Conservation (phyloP, 2,888 invertebrate genomes). For the Lasioglossum morio region DNA sequence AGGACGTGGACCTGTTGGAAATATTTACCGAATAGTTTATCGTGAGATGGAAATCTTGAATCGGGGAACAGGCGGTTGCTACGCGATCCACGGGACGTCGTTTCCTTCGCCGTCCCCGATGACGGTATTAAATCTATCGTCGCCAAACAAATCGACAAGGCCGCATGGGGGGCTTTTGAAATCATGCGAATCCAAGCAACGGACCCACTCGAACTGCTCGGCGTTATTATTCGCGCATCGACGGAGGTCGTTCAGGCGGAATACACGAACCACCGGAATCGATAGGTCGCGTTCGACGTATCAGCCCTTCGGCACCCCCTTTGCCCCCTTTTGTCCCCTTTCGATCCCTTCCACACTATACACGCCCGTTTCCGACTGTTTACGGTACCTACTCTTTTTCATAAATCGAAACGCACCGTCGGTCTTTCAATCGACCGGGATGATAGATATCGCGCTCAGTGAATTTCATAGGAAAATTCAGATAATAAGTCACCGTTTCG, state of each 20-base stretch:
- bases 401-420: not conserved
- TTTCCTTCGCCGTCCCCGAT: not conserved
- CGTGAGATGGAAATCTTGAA: not conserved
- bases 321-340: not conserved
- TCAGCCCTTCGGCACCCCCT: slow-evolving; percentile 8
- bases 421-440: not conserved
- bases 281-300: slow-evolving; percentile 34
- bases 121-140: slow-evolving; percentile 12
- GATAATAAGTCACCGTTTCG: not conserved
- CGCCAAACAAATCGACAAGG: slow-evolving; percentile 29
- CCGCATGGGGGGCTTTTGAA: slow-evolving; percentile 25
- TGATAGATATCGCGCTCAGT: not conserved
- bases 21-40: not conserved
- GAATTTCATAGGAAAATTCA: not conserved
- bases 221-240: slow-evolving; percentile 66
- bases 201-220: slow-evolving; percentile 40
- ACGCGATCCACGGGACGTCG: not conserved
- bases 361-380: slow-evolving; percentile 19
- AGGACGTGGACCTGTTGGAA: too few relatives aligned
- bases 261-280: slow-evolving; percentile 45
- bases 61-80: not conserved
- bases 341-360: not conserved
- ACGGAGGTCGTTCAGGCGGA: slow-evolving; percentile 57
- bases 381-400: slow-evolving; percentile 6
- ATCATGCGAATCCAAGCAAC: slow-evolving; percentile 29